These are phyloP conservation scores for Oopsacas minuta DNA, from an alignment of 37 sponge, comb jelly and placozoan species.

Conservation along the genomic window DNA sequence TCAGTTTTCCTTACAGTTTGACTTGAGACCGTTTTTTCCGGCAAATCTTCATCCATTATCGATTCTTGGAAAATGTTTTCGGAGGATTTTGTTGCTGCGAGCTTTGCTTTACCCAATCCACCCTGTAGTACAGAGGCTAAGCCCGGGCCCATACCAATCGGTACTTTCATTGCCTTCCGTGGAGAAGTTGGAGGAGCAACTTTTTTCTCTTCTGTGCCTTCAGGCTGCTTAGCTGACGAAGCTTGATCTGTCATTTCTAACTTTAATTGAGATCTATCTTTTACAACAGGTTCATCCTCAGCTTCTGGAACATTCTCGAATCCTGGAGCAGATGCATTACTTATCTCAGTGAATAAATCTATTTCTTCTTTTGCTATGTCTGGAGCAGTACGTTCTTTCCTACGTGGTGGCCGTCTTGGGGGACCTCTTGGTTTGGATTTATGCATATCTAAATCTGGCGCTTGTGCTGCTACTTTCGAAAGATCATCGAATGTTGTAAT, in stretches of 20 bases:
- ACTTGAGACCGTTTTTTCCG: not conserved
- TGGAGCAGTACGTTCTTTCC: not conserved
- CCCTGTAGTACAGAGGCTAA: not conserved
- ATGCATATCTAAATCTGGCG: not conserved
- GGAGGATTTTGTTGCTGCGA: not conserved
- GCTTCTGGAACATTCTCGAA: not conserved
- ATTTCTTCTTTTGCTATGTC: not conserved
- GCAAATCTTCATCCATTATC: not conserved
- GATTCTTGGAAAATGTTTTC: not conserved
- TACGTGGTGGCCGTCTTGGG: not conserved
- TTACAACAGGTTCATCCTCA: not conserved
- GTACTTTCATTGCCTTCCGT: not conserved
- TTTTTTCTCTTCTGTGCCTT: not conserved
- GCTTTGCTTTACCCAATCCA: not conserved
- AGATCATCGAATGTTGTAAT: not conserved
- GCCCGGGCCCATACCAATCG: not conserved
- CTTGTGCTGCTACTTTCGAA: not conserved
- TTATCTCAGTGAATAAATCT: not conserved
- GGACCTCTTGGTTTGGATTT: conserved; percentile 3
- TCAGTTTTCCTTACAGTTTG: not conserved
- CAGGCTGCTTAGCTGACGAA: not conserved
- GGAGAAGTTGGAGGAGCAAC: not conserved
- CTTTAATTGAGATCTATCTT: not conserved
- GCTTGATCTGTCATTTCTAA: not conserved
- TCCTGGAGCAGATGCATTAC: not conserved